Conservation (phyloP, 2,888 invertebrate species). For the Watsonalla cultraria region DNA sequence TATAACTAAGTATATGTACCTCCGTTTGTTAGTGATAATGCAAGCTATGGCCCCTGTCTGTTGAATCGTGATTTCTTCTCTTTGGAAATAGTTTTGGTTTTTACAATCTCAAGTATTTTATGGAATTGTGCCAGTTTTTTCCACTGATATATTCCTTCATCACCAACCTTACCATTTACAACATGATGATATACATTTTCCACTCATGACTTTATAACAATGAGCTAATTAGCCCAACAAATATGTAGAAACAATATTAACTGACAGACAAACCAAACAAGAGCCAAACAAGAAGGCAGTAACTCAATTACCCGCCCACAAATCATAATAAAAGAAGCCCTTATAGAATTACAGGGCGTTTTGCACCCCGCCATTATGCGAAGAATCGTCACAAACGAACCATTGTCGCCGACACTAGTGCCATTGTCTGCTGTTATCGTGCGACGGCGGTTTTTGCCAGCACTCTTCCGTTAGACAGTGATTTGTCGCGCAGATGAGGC, state of each 20-base stretch:
- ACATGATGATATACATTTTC: no score
- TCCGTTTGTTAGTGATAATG: no score
- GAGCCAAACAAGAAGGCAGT: conserved; percentile 49
- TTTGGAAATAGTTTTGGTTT: no score
- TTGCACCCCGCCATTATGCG: conserved; percentile 71
- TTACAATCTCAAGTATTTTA: no score
- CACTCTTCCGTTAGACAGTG: conserved; percentile 62
- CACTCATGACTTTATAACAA: background rate
- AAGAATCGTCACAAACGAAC: conserved; percentile 77
- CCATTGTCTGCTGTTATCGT: conserved; percentile 74
- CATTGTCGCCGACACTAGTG: conserved; percentile 72
- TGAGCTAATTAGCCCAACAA: conserved; percentile 15
- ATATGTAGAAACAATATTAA: conserved; percentile 11
- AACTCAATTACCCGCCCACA: conserved; percentile 72
- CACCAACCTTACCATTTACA: no score
- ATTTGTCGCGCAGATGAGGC: conserved; percentile 38
- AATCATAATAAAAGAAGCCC: conserved; percentile 65
- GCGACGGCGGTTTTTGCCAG: conserved; percentile 68
- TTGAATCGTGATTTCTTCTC: no score
- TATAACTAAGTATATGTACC: no score
- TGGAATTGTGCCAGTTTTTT: no score
- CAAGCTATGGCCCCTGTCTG: no score
- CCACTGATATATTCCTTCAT: no score
- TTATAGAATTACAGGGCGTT: conserved; percentile 70
- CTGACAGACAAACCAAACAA: conserved; percentile 44